A percentile compares a stretch with the other conserved stretches of the same genome.
Evolutionary conservation across 2,888 invertebrate species (phyloP).

Genomic region (Brenthis daphne): DNA sequence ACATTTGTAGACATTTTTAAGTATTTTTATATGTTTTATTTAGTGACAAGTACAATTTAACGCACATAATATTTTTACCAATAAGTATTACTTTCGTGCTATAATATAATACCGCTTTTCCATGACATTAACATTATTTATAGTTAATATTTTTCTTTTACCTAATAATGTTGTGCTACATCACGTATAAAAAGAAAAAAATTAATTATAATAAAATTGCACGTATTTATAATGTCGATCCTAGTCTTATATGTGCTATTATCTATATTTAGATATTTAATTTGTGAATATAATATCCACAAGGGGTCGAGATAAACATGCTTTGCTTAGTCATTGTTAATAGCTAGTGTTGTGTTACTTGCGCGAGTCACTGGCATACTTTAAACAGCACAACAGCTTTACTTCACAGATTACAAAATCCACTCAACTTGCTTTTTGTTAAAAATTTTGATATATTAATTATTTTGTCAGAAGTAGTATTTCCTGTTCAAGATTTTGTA

Average conservation of each 20-base stretch:
- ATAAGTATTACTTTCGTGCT: conserved; percentile 27
- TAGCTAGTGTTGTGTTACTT: conserved; percentile 18
- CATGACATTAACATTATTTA: conserved; percentile 7
- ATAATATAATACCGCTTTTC: conserved; percentile 17
- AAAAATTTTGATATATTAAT: background rate
- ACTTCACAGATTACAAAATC: conserved; percentile 21
- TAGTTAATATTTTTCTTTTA: conserved; percentile 21
- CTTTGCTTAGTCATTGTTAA: conserved; percentile 41
- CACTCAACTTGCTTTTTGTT: conserved; percentile 47
- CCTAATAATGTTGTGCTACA: background rate
- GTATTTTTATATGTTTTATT: conserved; percentile 15
- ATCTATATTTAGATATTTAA: conserved; percentile 34
- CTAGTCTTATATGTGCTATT: conserved; percentile 43
- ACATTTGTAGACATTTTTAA: conserved; percentile 2
- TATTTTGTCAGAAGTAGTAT: background rate
- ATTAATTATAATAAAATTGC: conserved; percentile 13
- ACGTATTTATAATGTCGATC: conserved; percentile 28
- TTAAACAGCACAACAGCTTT: conserved; percentile 22
- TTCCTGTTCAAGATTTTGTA: no score
- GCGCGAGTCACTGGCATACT: conserved; percentile 28
- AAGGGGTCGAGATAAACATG: conserved; percentile 43
- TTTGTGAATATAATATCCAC: conserved; percentile 33
- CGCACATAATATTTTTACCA: conserved; percentile 31
- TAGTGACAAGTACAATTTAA: conserved; percentile 32
- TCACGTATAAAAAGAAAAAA: conserved; percentile 16